A percentile compares a stretch with the other conserved stretches of the same genome.
Evolutionary conservation across 2,888 invertebrate species (phyloP).

Genomic region (Stenolophus ochropezus): DNA sequence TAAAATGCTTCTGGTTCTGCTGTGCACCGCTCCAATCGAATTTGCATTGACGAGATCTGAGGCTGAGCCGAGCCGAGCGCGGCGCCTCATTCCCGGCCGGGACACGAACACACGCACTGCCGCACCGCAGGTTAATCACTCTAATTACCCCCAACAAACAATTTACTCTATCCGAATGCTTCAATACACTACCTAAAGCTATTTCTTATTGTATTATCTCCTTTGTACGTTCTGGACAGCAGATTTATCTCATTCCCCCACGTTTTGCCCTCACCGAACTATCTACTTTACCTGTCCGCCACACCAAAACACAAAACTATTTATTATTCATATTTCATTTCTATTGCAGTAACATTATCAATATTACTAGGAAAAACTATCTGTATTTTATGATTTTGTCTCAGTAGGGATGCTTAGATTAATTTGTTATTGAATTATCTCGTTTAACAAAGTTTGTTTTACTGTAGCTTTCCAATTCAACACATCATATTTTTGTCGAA

Average conservation of each 20-base stretch:
- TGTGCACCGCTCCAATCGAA: conserved; percentile 40
- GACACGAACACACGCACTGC: neutral
- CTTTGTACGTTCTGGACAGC: neutral
- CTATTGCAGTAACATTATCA: too few species aligned
- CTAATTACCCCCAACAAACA: neutral
- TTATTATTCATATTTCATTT: too few species aligned
- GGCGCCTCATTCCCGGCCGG: neutral
- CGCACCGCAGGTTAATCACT: neutral
- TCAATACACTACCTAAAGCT: neutral
- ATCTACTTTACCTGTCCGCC: too few species aligned
- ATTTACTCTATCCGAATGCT: neutral
- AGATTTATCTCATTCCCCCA: neutral
- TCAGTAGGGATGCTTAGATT: too few species aligned
- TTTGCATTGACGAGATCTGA: conserved; percentile 42
- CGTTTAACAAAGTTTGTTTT: too few species aligned
- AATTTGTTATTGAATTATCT: too few species aligned
- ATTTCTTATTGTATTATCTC: neutral
- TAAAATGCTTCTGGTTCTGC: conserved; percentile 45
- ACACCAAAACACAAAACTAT: too few species aligned
- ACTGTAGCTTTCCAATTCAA: too few species aligned
- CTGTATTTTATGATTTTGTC: too few species aligned
- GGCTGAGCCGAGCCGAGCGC: neutral
- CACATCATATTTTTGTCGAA: too few species aligned
- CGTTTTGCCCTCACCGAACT: neutral
- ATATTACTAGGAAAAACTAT: too few species aligned